Conservation (phyloP, 1,140 invertebrate genomes). For the Popillia japonica region DNA sequence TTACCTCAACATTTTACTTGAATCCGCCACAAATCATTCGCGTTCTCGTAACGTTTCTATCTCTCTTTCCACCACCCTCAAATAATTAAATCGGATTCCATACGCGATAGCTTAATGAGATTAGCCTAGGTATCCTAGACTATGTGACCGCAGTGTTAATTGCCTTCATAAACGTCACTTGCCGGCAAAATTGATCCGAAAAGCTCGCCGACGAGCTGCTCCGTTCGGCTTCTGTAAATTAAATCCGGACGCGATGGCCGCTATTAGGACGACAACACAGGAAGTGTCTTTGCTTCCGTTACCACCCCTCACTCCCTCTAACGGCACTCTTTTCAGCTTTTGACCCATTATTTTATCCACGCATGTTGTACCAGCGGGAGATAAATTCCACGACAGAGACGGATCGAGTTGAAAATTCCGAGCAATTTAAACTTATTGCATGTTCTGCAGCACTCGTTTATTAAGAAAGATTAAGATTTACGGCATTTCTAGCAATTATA, state of each 20-base stretch:
- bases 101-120: constrained; percentile 4
- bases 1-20: background rate
- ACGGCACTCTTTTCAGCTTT: background rate
- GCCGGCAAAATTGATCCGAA: constrained; percentile 25
- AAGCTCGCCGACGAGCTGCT: background rate
- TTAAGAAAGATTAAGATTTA: too few relatives aligned
- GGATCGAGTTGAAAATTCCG: background rate
- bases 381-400: background rate
- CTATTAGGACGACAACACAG: background rate
- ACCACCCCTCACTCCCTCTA: background rate
- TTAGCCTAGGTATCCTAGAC: constrained; percentile 26
- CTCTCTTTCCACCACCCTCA: background rate
- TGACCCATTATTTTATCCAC: background rate
- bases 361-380: background rate
- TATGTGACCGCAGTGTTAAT: constrained; percentile 34
- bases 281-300: background rate
- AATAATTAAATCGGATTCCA: constrained; percentile 17
- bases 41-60: background rate
- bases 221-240: constrained; percentile 22
- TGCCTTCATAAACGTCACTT: constrained; percentile 31
- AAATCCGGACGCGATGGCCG: constrained; percentile 24
- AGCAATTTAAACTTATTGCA: background rate
- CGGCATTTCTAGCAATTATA: too few relatives aligned
- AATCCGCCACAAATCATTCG: background rate
- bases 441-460: too few relatives aligned